These are phyloP conservation scores for Anniella stebbinsi DNA, from an alignment of 2,797 vertebrate species.

Conservation along the genomic window DNA sequence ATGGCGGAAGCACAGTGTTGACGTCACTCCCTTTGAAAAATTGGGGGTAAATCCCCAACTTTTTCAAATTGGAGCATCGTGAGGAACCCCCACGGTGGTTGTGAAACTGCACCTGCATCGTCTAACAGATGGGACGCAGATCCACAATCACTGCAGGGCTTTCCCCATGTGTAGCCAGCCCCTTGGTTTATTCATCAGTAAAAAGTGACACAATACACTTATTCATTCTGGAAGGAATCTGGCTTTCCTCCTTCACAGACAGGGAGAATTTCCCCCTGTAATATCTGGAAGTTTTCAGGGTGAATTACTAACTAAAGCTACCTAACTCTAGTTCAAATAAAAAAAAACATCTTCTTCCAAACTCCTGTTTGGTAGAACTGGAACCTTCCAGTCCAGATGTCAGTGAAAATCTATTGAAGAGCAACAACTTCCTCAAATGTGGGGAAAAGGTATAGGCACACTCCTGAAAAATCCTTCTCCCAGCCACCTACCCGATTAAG, in stretches of 20 bases:
- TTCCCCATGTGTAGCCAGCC: too few relatives aligned
- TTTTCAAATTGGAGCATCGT: too few relatives aligned
- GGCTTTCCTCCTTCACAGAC: not conserved
- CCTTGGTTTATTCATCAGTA: not conserved
- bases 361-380: not conserved
- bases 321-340: not conserved
- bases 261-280: not conserved
- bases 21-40: too few relatives aligned
- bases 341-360: not conserved
- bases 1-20: too few relatives aligned
- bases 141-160: too few relatives aligned
- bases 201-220: not conserved
- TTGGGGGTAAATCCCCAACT: too few relatives aligned
- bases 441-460: not conserved
- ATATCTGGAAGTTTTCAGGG: not conserved
- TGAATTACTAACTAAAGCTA: not conserved
- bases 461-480: not conserved
- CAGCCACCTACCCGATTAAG: not conserved
- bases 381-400: not conserved
- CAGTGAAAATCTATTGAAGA: not conserved
- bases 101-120: too few relatives aligned
- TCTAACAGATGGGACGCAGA: too few relatives aligned
- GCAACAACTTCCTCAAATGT: not conserved
- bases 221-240: not conserved
- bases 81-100: too few relatives aligned